These are phyloP conservation scores for Tanaodytes sp. DNA, from an alignment of 2,888 invertebrate species.

Conservation along the genomic window DNA sequence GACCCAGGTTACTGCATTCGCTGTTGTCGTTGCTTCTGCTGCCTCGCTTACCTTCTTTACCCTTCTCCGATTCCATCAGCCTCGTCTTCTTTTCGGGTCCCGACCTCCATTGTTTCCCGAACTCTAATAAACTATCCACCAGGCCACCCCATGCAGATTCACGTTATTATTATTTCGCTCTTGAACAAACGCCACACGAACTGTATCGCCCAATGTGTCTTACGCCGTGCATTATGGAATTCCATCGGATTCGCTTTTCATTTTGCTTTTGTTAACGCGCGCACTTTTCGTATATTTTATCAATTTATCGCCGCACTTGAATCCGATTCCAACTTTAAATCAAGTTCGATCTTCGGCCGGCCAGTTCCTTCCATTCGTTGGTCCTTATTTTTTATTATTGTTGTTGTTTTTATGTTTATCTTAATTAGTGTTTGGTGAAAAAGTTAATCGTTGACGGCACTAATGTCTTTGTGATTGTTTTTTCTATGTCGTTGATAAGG, in stretches of 20 bases:
- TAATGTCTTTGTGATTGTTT: too few relatives aligned
- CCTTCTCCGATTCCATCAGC: conserved; percentile 51
- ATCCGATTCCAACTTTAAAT: too few relatives aligned
- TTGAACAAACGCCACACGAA: conserved; percentile 59
- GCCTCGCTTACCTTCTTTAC: conserved; percentile 60
- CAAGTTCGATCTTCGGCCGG: too few relatives aligned
- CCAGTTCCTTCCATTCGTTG: too few relatives aligned
- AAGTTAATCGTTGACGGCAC: too few relatives aligned
- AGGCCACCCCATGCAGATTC: conserved; percentile 67
- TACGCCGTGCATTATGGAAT: conserved; percentile 66
- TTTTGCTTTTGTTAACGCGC: conserved; percentile 4
- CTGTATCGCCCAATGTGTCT: conserved; percentile 55
- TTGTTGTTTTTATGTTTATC: too few relatives aligned
- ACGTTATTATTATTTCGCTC: conserved; percentile 65
- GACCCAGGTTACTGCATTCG: conserved; percentile 33
- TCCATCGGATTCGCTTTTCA: conserved; percentile 30
- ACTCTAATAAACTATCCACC: conserved; percentile 71
- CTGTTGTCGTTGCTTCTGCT: conserved; percentile 28
- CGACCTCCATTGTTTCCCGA: conserved; percentile 71
- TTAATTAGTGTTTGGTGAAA: too few relatives aligned
- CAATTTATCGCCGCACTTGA: conserved; percentile 26
- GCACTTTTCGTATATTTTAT: conserved; percentile 37
- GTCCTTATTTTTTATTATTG: too few relatives aligned
- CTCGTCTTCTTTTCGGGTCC: conserved; percentile 69
- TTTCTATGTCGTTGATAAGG: too few relatives aligned